Conservation (phyloP, 2,113 vertebrate species). For the Motacilla alba region DNA sequence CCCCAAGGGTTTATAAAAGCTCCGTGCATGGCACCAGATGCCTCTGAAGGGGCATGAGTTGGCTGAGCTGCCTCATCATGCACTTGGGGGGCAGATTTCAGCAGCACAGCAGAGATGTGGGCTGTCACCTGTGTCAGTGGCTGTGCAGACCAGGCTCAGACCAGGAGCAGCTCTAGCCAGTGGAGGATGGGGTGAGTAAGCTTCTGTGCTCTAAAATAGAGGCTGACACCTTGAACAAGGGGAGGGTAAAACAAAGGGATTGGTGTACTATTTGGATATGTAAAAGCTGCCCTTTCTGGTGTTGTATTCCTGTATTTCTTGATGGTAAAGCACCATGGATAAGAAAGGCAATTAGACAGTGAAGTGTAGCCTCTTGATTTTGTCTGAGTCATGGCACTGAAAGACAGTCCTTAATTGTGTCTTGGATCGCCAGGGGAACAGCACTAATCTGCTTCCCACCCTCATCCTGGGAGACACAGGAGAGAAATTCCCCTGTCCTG, state of each 20-base stretch:
- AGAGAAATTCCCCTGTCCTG: not conserved
- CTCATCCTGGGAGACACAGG: not conserved
- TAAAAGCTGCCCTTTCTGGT: not conserved
- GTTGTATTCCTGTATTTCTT: not conserved
- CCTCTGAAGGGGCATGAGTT: not conserved
- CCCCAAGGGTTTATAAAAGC: not conserved
- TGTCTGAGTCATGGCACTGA: not conserved
- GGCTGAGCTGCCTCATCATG: rapidly evolving
- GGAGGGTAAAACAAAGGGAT: not conserved
- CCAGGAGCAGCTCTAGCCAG: not conserved
- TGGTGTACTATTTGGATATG: not conserved
- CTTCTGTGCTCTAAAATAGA: not conserved
- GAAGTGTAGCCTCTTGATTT: not conserved
- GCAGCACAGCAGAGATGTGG: not conserved
- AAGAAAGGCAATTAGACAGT: not conserved
- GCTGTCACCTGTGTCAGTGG: not conserved
- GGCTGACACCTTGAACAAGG: not conserved
- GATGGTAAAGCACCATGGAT: not conserved
- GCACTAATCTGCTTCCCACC: not conserved
- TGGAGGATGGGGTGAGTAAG: not conserved
- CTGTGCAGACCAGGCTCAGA: not conserved
- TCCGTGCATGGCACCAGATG: rapidly evolving
- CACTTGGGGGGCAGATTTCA: not conserved
- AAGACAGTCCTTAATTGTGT: not conserved
- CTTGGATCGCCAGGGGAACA: not conserved